Conservation (phyloP, 2,888 invertebrate genomes). For the Scaptomyza caliginosa region DNA sequence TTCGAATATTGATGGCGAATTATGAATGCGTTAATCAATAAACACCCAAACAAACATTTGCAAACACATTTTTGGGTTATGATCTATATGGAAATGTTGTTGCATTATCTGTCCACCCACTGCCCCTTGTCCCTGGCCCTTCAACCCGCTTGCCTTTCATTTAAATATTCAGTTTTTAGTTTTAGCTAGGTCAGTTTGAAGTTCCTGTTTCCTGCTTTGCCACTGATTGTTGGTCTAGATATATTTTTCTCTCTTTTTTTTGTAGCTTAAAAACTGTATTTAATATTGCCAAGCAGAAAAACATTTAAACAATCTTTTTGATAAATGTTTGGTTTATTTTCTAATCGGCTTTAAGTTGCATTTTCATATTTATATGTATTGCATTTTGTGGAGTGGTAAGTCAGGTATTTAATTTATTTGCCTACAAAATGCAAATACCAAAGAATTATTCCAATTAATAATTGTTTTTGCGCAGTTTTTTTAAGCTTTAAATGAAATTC, state of each 20-base stretch:
- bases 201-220: background rate
- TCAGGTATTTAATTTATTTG: too few relatives aligned
- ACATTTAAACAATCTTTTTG: too few relatives aligned
- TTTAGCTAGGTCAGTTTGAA: background rate
- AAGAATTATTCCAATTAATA: too few relatives aligned
- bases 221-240: background rate
- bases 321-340: too few relatives aligned
- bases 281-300: background rate
- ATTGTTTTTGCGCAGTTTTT: background rate
- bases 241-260: background rate
- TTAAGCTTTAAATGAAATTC: background rate
- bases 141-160: background rate
- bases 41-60: background rate
- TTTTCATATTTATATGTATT: too few relatives aligned
- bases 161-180: background rate
- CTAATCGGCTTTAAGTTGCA: too few relatives aligned
- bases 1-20: constrained; percentile 46
- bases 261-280: background rate
- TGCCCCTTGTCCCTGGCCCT: too few relatives aligned
- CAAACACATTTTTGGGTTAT: background rate
- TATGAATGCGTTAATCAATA: constrained; percentile 65
- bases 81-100: background rate
- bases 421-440: too few relatives aligned
- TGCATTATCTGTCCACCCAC: background rate
- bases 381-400: too few relatives aligned